These are phyloP conservation scores for Spea bombifrons DNA, from an alignment of 2,113 vertebrate species.

Conservation along the genomic window DNA sequence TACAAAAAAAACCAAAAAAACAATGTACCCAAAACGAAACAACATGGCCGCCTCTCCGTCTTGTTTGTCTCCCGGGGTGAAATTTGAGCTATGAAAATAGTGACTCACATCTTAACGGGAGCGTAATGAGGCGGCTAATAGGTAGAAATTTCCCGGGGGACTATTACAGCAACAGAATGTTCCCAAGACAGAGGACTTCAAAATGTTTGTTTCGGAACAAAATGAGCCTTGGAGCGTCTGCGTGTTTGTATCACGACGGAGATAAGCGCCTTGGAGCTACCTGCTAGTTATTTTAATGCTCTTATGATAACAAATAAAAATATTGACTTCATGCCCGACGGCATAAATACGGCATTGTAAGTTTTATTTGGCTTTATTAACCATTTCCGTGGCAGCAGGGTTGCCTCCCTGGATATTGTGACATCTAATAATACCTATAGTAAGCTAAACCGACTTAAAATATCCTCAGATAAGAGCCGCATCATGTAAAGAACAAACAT, in stretches of 20 bases:
- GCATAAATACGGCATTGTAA: background rate
- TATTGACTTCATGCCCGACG: background rate
- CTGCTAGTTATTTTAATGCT: background rate
- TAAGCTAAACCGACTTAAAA: too few species aligned
- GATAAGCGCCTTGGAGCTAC: background rate
- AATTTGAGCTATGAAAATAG: background rate
- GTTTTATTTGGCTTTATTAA: background rate
- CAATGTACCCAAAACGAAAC: background rate
- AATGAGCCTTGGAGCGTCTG: background rate
- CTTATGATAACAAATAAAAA: background rate
- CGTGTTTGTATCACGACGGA: background rate
- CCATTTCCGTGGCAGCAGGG: background rate
- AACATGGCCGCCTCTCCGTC: background rate
- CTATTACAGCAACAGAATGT: slow-evolving; percentile 19
- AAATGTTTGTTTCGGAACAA: slow-evolving; percentile 27
- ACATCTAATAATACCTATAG: too few species aligned
- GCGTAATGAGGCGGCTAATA: slow-evolving; percentile 15
- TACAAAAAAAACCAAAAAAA: too few species aligned
- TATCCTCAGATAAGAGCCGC: too few species aligned
- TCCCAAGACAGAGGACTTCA: slow-evolving; percentile 18
- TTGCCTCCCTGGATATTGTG: too few species aligned
- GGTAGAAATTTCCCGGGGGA: slow-evolving; percentile 8
- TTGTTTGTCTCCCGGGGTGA: background rate
- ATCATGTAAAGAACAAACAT: too few species aligned
- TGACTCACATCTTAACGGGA: slow-evolving; percentile 2